Base-by-base conservation (phyloP, 2,113 vertebrate species). In the Aramus guarauna region DNA sequence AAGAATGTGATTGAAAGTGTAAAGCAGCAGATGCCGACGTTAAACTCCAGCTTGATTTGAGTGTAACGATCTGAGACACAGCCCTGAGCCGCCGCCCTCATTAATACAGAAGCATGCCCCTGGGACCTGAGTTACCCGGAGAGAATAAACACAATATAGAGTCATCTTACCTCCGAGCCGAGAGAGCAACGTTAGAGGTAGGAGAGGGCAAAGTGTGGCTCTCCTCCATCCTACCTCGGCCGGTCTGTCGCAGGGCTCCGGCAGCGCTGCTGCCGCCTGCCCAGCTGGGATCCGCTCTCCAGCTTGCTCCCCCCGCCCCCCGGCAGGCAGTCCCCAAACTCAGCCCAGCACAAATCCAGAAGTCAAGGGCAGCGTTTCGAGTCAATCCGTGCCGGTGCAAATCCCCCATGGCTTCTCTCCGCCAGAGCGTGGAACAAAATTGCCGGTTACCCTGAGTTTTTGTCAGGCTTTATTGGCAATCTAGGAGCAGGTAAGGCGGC, bases 401-500 rank as follows among this genome's bases (percentile, higher is more conserved):
- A 90, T 95, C 82, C 90, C 91, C 69, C 90, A 36, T 72, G 95
- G 91, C 95, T 94, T 91, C 91, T 92, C 92, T 95, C 68, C 94
- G 94, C 87, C 90, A 94, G 92, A 97, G 95, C 89, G 64, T 82
- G 96, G 97, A 97, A 95, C 97, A 77, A 91, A 97, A 90, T 92
- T 94, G 97, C 96, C 92, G 92, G 68, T 92, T 84, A 68, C 90
- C 81, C 56, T 71, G 96, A 97, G 95, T 97, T 97, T 97, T 95
- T 85, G 76, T 76, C 86, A 30, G 97, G 91, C 88, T 88, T 82
- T 95, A 47, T 83, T 72, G 95, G 96, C 97, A 86, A 53, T 83
- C 92, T 90, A 78, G 95, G 76, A 94, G 95, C 98, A 98, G 98
- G 98, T 98, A 98, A 98, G 97, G 95, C 88, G 91, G 90, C 97